These are phyloP conservation scores for Enteromius paludinosus DNA, from an alignment of 2,797 vertebrate species.

Conservation along the genomic window DNA sequence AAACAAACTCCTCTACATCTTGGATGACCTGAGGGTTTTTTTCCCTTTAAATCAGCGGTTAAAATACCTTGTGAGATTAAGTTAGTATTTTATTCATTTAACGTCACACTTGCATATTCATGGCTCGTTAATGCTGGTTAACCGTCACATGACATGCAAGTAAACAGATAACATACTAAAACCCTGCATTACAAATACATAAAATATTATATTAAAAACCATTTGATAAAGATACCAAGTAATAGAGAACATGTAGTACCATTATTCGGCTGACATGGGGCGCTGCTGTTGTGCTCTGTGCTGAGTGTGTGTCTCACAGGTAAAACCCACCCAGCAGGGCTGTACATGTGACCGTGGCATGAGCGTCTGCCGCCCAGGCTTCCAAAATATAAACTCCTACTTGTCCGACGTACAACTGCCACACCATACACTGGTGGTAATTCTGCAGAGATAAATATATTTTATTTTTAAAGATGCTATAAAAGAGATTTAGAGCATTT, in stretches of 20 bases:
- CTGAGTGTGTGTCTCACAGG: conserved; percentile 77
- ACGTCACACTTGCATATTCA: neutral
- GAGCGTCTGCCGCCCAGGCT: conserved; percentile 83
- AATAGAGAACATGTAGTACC: conserved; percentile 70
- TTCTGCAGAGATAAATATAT: conserved; percentile 66
- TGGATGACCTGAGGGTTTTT: neutral
- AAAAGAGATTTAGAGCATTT: neutral
- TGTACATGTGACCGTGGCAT: conserved; percentile 87
- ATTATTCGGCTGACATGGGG: conserved; percentile 79
- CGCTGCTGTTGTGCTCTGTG: conserved; percentile 72
- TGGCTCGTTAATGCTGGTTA: neutral
- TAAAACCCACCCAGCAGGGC: conserved; percentile 89
- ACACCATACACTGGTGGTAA: conserved; percentile 78
- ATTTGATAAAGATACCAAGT: neutral
- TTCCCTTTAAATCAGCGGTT: neutral
- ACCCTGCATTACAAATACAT: neutral
- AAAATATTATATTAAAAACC: conserved; percentile 12
- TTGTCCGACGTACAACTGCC: conserved; percentile 81
- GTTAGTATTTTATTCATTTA: neutral
- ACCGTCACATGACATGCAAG: neutral
- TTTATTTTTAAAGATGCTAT: neutral
- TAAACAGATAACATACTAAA: neutral
- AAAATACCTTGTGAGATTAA: neutral
- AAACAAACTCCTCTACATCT: neutral
- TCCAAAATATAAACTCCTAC: conserved; percentile 77